Conservation (phyloP, 2,888 invertebrate genomes). For the Allophyes oxyacanthae region DNA sequence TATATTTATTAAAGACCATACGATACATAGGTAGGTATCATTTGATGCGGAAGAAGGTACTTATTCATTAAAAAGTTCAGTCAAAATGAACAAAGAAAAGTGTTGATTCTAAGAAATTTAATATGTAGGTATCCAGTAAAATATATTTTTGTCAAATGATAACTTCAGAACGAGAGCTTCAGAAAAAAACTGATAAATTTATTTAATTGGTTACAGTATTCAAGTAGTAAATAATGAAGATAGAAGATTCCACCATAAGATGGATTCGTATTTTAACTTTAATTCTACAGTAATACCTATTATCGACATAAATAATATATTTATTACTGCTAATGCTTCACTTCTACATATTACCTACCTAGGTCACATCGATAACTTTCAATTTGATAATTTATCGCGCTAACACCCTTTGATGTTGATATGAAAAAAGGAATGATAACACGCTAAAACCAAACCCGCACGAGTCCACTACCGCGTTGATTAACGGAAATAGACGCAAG, state of each 20-base stretch:
- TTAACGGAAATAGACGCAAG: background rate
- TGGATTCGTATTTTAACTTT: no score
- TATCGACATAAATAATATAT: constrained; percentile 16
- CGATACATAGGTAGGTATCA: no score
- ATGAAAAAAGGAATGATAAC: constrained; percentile 1
- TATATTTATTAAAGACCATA: no score
- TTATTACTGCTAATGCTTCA: constrained; percentile 18
- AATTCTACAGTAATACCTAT: background rate
- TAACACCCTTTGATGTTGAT: constrained; percentile 25
- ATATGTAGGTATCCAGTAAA: no score
- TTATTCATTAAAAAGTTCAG: no score
- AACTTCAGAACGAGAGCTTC: background rate
- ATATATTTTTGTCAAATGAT: background rate
- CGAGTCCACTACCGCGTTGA: background rate
- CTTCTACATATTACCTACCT: background rate
- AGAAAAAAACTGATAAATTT: no score
- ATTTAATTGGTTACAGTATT: no score
- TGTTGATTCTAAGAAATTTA: no score
- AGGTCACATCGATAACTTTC: background rate
- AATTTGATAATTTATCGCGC: constrained; percentile 10
- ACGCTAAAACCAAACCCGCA: background rate
- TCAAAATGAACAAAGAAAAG: no score
- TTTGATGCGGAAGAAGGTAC: no score
- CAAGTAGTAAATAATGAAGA: no score
- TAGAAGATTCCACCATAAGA: no score